Evolutionary conservation across 2,113 vertebrate genomes (phyloP), one percentile per base, ranked within the genome.

Genomic region (Colaptes auratus): DNA sequence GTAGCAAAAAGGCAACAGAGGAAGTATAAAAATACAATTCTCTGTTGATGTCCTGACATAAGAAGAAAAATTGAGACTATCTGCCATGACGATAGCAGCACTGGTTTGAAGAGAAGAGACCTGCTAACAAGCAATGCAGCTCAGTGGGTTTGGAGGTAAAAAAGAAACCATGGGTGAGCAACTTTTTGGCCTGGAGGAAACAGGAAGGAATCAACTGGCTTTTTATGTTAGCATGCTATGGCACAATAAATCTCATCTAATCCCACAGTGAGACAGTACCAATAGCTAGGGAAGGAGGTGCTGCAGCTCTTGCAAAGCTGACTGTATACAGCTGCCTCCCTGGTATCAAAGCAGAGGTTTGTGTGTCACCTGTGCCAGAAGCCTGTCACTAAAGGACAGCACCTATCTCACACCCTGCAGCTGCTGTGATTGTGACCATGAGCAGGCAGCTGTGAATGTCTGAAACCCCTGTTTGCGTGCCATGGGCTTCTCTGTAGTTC

Each of bases 341-440:
- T 70, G 6, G 9, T 23, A n/a, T 28, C 52, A 81, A 70, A 70
- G 31, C 44, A 77, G 52, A 89, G 25, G 10, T 33, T 70, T 13
- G 2, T 2, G 6, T 12, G 20, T 24, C 31, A 53, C 12, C 36
- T 0, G 0, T 25, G 58, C 58, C 48, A 58, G 48, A 4, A 73
- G 8, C 31, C 39, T 75, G 53, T 25, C 33, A 15, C 19, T 17
- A 61, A 56, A 35, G 27, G 35, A 24, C 3, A 55, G 42, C 4
- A 35, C 25, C 8, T 33, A 42, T 9, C 63, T 76, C 69, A 64
- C 53, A 44, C 14, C 18, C 18, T 6, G 7, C 46, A 72, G 33
- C 39, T 2, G 1, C 50, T 58, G 39, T 76, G 33, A 64, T 8
- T 64, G 23, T 20, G 19, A 25, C 53, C n/a, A 13, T 8, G 9